A percentile compares a stretch with the other conserved stretches of the same genome.
Evolutionary conservation across 2,113 vertebrate species (phyloP).

Genomic region (Phoxinus phoxinus): DNA sequence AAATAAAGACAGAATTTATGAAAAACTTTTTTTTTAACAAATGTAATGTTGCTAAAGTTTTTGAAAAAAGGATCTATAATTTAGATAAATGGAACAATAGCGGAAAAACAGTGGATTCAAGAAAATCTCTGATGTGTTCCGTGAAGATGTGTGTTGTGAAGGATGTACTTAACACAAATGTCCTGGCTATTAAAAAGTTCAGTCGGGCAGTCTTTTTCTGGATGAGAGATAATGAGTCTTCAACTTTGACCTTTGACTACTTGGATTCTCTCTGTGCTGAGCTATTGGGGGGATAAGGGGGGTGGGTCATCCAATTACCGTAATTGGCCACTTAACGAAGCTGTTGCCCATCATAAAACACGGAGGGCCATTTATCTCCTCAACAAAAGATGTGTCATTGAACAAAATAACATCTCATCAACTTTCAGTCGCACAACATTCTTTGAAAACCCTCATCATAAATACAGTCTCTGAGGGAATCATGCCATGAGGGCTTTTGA

Average conservation of each 20-base stretch:
- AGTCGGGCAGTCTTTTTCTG: slow-evolving; percentile 3
- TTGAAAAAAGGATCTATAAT: neutral
- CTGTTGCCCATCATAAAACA: slow-evolving; percentile 32
- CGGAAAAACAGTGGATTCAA: neutral
- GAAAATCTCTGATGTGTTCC: slow-evolving; percentile 8
- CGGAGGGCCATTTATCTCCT: slow-evolving; percentile 49
- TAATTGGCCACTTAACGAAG: slow-evolving; percentile 54
- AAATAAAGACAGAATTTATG: neutral
- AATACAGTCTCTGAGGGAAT: slow-evolving; percentile 6
- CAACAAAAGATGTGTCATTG: slow-evolving; percentile 41
- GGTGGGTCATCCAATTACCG: slow-evolving; percentile 50
- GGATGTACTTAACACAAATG: slow-evolving; percentile 36
- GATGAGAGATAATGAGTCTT: slow-evolving; percentile 49
- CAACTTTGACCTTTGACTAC: slow-evolving; percentile 48
- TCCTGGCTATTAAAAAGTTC: slow-evolving; percentile 24
- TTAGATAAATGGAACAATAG: neutral
- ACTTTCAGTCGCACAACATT: slow-evolving; percentile 30
- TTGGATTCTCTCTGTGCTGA: slow-evolving; percentile 27
- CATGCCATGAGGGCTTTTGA: neutral
- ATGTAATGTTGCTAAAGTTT: neutral
- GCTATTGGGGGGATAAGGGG: slow-evolving; percentile 15
- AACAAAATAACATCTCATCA: slow-evolving; percentile 47
- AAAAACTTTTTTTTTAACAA: neutral
- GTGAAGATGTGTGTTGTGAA: slow-evolving; percentile 22
- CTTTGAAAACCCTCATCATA: slow-evolving; percentile 23